phyloP scores from a whole-genome alignment of 2,113 vertebrate species.

The Stomatorhinus ivindoensis region DNA sequence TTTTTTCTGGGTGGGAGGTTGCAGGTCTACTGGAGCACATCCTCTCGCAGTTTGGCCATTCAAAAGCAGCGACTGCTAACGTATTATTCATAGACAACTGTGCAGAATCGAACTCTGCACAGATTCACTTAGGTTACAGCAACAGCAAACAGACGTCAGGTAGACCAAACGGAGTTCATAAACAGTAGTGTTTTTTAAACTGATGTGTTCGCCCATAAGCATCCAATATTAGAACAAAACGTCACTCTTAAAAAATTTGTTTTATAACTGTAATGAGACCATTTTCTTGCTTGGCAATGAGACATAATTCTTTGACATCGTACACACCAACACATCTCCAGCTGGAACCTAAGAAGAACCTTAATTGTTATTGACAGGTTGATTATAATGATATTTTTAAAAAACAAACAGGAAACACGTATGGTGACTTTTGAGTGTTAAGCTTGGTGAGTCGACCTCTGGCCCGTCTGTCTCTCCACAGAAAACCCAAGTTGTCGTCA shows the following conservation, averaged over 20 bases:
- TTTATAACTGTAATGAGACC: not conserved
- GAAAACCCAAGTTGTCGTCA: conserved; percentile 93
- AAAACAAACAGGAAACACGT: not conserved
- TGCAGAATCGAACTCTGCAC: not conserved
- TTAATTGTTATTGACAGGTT: not conserved
- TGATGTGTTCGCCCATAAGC: not conserved
- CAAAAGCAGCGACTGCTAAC: not conserved
- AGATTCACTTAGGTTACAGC: not conserved
- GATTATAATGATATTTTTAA: not conserved
- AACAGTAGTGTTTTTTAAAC: not conserved
- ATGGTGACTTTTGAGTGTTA: not conserved
- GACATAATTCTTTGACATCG: not conserved
- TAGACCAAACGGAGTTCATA: not conserved
- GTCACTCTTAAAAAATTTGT: not conserved
- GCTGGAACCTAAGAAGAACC: not conserved
- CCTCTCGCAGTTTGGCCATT: not conserved
- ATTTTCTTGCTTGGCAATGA: not conserved
- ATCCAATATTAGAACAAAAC: not conserved
- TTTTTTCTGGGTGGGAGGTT: not conserved
- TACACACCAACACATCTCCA: not conserved
- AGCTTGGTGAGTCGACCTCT: no score
- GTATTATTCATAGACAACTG: not conserved
- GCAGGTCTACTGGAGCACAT: not conserved
- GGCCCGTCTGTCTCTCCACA: conserved; percentile 41
- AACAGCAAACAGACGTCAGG: not conserved